Percentiles rank a stretch among this genome's conserved stretches.
phyloP scores from a whole-genome alignment of 2,888 invertebrate genomes.

The Punctoribates punctum region DNA sequence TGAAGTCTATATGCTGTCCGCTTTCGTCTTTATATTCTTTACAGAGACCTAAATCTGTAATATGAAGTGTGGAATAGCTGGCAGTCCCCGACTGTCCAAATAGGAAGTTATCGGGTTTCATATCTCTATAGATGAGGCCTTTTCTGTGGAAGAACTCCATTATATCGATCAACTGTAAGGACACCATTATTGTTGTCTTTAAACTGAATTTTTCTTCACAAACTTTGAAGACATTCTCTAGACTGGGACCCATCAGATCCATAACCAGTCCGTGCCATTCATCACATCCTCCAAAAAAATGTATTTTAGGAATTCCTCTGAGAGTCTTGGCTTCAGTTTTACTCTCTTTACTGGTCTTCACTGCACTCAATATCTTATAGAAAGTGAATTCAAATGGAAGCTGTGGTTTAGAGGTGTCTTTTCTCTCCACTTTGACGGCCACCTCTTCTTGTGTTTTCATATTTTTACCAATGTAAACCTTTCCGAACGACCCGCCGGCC shows the following conservation, averaged over 20 bases:
- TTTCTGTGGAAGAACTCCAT: slow-evolving; percentile 54
- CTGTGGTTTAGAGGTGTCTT: too few relatives aligned
- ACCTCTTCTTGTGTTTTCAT: too few relatives aligned
- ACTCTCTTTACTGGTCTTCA: too few relatives aligned
- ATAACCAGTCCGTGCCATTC: background rate
- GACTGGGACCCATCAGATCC: background rate
- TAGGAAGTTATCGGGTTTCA: slow-evolving; percentile 90
- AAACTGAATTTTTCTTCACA: background rate
- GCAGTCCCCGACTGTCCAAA: slow-evolving; percentile 59
- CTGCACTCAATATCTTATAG: too few relatives aligned
- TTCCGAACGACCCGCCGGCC: too few relatives aligned
- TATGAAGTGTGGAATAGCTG: background rate
- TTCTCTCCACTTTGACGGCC: too few relatives aligned
- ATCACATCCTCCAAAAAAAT: slow-evolving; percentile 59
- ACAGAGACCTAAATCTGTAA: slow-evolving; percentile 1
- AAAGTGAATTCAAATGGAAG: too few relatives aligned
- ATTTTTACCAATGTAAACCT: too few relatives aligned
- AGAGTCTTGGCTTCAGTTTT: too few relatives aligned
- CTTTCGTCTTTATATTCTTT: slow-evolving; percentile 26
- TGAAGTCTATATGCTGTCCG: slow-evolving; percentile 50
- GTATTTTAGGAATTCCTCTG: too few relatives aligned
- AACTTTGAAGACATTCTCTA: background rate
- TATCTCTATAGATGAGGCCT: slow-evolving; percentile 66
- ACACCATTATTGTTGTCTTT: background rate
- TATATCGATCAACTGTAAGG: slow-evolving; percentile 9